Evolutionary conservation across 2,888 invertebrate genomes (phyloP).

Genomic region (Callyntrura guangdongensis): DNA sequence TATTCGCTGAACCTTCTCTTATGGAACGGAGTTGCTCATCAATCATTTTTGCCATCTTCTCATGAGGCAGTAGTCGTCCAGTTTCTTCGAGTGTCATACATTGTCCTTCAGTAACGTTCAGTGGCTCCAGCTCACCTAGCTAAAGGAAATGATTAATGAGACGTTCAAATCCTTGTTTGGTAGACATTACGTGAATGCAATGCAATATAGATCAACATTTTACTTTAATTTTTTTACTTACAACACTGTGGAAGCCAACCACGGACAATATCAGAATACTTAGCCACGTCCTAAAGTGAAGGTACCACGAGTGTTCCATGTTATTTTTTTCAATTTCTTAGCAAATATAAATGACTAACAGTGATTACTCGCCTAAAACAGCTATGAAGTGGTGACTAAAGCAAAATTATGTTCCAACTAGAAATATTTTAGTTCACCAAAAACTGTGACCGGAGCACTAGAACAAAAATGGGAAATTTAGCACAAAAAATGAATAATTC

Average conservation of each 20-base stretch:
- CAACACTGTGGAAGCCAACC: neutral
- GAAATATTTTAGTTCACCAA: neutral
- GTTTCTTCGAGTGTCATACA: constrained; percentile 80
- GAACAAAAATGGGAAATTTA: constrained; percentile 10
- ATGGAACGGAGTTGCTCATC: constrained; percentile 78
- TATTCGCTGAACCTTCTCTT: constrained; percentile 62
- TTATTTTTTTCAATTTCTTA: neutral
- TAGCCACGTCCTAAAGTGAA: neutral
- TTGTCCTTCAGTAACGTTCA: constrained; percentile 75
- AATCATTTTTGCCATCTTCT: constrained; percentile 75
- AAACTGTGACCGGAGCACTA: constrained; percentile 19
- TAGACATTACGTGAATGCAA: neutral
- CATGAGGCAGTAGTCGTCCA: constrained; percentile 73
- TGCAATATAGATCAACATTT: neutral
- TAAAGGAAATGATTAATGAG: constrained; percentile 49
- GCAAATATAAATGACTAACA: neutral
- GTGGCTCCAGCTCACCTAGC: constrained; percentile 64
- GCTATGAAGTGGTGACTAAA: neutral
- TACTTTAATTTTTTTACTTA: constrained; percentile 14
- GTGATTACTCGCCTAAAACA: neutral
- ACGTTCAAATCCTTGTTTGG: neutral
- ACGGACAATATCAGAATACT: constrained; percentile 3
- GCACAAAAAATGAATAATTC: constrained; percentile 56
- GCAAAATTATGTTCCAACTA: neutral
- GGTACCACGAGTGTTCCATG: constrained; percentile 22